Base-by-base conservation (phyloP, 2,797 vertebrate genomes). In the Karalla daura region DNA sequence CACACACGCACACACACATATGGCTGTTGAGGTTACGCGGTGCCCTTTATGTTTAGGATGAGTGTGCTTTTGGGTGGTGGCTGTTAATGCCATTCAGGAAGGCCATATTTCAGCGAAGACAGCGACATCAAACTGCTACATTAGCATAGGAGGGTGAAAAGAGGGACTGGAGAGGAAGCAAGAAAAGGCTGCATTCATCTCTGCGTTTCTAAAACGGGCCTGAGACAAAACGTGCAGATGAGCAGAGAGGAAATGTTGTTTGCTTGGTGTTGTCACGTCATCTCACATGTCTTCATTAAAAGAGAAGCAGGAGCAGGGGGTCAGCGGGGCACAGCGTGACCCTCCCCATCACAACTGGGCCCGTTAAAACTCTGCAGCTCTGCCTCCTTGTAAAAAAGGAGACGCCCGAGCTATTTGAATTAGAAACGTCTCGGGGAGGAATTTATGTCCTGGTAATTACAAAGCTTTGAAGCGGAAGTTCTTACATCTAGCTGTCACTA, bases 361-460 rank as follows among this genome's bases (percentile, higher is more conserved):
- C 76, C 73, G 54, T 74, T 79, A 80, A 81, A 79, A 56, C 62
- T 83, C 72, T 36, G 56, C 44, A 47, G 52, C 46, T 68, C 53
- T 20, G 67, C 28, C 32, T 60, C 40, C 50, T 69, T 53, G 43
- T 49, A 68, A 78, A 61, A 59, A 66, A 43, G 39, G 43, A 68
- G 45, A 51, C 7, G 1, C 35, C 15, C 12, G 37, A 46, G 46
- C 33, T 49, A 25, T 65, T 55, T 74, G 39, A 67, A 65, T 67
- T 54, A 66, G 40, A 24, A 39, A 23, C 32, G 60, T 54, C 53
- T 45, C 62, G 54, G 24, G 40, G 21, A 67, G 36, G 51, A 61
- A 59, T 28, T 68, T 47, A 36, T 53, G 37, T 73, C 64, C 33
- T 55, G 63, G 67, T 77, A 69, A 69, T 54, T 56, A 32, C 36